A percentile compares a stretch with the other conserved stretches of the same genome.
These are phyloP conservation scores for Entomobrya multifasciata DNA, from an alignment of 2,888 invertebrate species.

Conservation along the genomic window DNA sequence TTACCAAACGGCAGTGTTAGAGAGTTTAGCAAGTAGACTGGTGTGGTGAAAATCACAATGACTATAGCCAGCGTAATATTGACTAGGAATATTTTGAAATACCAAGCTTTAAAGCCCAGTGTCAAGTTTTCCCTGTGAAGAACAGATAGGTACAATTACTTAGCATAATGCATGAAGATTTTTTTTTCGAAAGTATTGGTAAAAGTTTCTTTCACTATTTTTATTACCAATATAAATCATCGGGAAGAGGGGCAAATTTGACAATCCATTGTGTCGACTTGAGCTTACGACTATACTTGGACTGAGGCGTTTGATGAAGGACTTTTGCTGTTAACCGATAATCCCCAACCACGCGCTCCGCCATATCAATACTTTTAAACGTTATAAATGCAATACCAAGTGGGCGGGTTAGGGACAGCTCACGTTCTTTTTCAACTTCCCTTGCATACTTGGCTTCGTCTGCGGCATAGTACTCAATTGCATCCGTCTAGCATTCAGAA, in stretches of 20 bases:
- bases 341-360: slow-evolving; percentile 81
- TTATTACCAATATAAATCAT: slow-evolving; percentile 85
- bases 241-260: slow-evolving; percentile 93
- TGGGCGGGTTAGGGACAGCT: slow-evolving; percentile 89
- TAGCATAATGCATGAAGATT: background rate
- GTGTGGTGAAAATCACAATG: slow-evolving; percentile 95
- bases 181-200: background rate
- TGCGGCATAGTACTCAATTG: slow-evolving; percentile 90
- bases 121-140: slow-evolving; percentile 90
- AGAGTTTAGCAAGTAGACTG: slow-evolving; percentile 82
- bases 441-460: slow-evolving; percentile 89
- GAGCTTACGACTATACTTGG: slow-evolving; percentile 82
- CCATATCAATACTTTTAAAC: slow-evolving; percentile 83
- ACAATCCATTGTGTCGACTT: slow-evolving; percentile 90
- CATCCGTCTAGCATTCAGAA: slow-evolving; percentile 85
- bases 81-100: slow-evolving; percentile 90
- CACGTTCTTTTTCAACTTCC: slow-evolving; percentile 89
- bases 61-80: slow-evolving; percentile 90
- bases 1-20: slow-evolving; percentile 81
- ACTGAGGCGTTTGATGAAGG: slow-evolving; percentile 82
- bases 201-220: background rate
- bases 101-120: slow-evolving; percentile 91
- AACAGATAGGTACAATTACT: background rate
- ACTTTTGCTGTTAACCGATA: slow-evolving; percentile 81
- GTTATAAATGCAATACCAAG: slow-evolving; percentile 96